Percentiles rank a stretch among this genome's conserved stretches.
These are phyloP conservation scores for Brachionus angularis DNA, from an alignment of 1,140 invertebrate genomes.

Conservation along the genomic window DNA sequence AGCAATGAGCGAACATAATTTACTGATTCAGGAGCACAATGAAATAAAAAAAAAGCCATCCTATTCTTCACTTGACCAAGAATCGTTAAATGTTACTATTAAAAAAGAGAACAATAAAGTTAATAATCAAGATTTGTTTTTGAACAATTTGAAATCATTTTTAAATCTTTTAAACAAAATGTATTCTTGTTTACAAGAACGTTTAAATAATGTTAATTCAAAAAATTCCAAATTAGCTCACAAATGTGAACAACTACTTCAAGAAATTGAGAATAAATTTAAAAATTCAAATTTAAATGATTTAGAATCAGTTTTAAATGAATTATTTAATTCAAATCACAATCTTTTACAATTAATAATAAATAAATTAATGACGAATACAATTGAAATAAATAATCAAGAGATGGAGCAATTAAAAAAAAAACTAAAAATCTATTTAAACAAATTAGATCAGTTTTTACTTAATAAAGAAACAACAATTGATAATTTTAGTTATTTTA, in stretches of 20 bases:
- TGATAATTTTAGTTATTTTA: not conserved
- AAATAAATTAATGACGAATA: not conserved
- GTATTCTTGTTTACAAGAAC: slow-evolving; percentile 1
- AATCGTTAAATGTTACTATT: no score
- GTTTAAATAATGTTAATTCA: not conserved
- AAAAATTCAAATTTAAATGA: not conserved
- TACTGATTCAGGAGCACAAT: not conserved
- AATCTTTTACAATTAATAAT: not conserved
- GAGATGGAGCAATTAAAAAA: not conserved
- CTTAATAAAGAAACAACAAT: not conserved
- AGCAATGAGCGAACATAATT: not conserved
- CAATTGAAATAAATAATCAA: no score
- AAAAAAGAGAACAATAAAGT: not conserved
- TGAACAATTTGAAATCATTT: not conserved
- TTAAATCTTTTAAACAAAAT: not conserved
- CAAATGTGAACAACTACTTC: not conserved
- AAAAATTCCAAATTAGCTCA: not conserved
- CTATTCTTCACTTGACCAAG: not conserved
- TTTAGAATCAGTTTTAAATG: not conserved
- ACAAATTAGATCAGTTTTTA: slow-evolving; percentile 25
- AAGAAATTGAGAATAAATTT: not conserved
- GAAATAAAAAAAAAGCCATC: not conserved
- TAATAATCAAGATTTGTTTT: no score
- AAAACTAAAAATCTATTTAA: slow-evolving; percentile 24
- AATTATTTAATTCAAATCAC: not conserved